Evolutionary conservation across 2,113 vertebrate genomes (phyloP).

Genomic region (Leuciscus idus): DNA sequence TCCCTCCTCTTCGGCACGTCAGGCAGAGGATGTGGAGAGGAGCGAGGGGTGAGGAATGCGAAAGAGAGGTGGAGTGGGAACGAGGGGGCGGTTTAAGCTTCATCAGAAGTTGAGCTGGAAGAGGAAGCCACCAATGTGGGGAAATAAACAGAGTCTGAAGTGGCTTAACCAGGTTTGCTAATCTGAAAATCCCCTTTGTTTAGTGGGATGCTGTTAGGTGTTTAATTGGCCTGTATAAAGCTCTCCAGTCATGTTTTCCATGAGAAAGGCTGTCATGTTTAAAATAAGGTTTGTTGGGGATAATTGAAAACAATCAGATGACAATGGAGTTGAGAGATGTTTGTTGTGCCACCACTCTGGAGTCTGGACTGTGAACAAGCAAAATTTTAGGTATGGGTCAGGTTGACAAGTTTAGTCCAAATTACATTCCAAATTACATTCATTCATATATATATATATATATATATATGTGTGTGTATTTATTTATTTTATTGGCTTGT

Average conservation of each 20-base stretch:
- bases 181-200: conserved; percentile 52
- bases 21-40: conserved; percentile 46
- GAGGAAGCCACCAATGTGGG: conserved; percentile 42
- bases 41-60: conserved; percentile 1
- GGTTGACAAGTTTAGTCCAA: not conserved
- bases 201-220: conserved; percentile 41
- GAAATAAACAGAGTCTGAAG: conserved; percentile 58
- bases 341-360: not conserved
- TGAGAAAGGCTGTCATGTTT: conserved; percentile 23
- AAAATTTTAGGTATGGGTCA: not conserved
- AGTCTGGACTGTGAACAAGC: not conserved
- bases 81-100: conserved; percentile 45
- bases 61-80: conserved; percentile 28
- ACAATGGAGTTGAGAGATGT: not conserved
- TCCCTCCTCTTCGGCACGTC: not conserved
- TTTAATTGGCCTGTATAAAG: conserved; percentile 48
- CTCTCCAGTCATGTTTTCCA: conserved; percentile 49
- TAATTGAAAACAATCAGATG: conserved; percentile 3
- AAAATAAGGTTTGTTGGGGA: not conserved
- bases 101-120: conserved; percentile 53
- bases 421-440: too few relatives aligned
- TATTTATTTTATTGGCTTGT: too few relatives aligned
- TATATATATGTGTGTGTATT: too few relatives aligned
- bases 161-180: conserved; percentile 48
- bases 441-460: too few relatives aligned